A percentile compares a stretch with the other conserved stretches of the same genome.
Evolutionary conservation across 1,140 invertebrate genomes (phyloP).

Genomic region (Ectropis grisescens): DNA sequence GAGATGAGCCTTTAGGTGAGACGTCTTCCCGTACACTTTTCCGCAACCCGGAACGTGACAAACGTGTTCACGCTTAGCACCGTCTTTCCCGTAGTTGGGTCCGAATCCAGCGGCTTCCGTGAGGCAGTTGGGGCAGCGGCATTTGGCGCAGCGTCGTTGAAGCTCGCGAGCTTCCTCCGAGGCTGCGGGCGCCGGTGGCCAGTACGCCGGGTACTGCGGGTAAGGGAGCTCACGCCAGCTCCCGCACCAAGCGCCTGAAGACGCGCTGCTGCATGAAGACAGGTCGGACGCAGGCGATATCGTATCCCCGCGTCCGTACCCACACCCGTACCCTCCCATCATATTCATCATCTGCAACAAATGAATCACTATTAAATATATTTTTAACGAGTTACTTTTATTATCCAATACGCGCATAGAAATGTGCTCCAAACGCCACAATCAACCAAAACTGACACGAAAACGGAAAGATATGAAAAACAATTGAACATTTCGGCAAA

Average conservation of each 20-base stretch:
- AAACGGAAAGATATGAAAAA: too few relatives aligned
- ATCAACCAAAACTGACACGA: too few relatives aligned
- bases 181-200: slow-evolving; percentile 31
- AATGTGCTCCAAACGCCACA: too few relatives aligned
- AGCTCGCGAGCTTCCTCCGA: slow-evolving; percentile 51
- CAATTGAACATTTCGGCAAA: too few relatives aligned
- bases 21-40: slow-evolving; percentile 93
- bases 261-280: slow-evolving; percentile 57
- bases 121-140: slow-evolving; percentile 80
- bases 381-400: too few relatives aligned
- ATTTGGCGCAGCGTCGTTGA: slow-evolving; percentile 72
- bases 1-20: slow-evolving; percentile 89
- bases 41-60: slow-evolving; percentile 93
- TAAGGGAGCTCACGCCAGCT: slow-evolving; percentile 47
- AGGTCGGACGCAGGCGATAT: slow-evolving; percentile 54
- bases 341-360: slow-evolving; percentile 57
- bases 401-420: too few relatives aligned
- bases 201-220: slow-evolving; percentile 45
- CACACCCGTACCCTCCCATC: slow-evolving; percentile 46
- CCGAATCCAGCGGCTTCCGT: slow-evolving; percentile 74
- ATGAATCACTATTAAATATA: too few relatives aligned
- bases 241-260: slow-evolving; percentile 44
- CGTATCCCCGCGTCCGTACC: slow-evolving; percentile 44
- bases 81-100: slow-evolving; percentile 73
- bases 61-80: slow-evolving; percentile 83